A percentile compares a stretch with the other conserved stretches of the same genome.
phyloP scores from a whole-genome alignment of 2,113 vertebrate species.

The Leptobrachium leishanense region DNA sequence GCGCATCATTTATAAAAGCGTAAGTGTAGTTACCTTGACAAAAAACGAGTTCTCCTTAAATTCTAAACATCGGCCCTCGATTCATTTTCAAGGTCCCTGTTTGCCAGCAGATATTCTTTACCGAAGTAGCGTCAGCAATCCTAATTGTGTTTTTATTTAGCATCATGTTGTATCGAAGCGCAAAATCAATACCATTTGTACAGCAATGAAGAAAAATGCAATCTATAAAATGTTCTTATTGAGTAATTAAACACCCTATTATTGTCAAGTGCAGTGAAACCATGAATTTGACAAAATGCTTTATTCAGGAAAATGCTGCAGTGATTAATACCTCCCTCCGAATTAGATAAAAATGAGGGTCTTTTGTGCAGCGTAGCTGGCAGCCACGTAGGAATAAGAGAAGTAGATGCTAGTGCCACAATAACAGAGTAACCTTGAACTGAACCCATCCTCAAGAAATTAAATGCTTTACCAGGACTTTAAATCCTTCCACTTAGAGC shows the following conservation, averaged over 20 bases:
- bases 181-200: constrained; percentile 96
- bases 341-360: constrained; percentile 85
- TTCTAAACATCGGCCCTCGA: constrained; percentile 6
- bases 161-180: constrained; percentile 88
- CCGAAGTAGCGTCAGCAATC: constrained; percentile 67
- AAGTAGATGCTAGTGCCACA: constrained; percentile 78
- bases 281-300: constrained; percentile 93
- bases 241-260: constrained; percentile 99
- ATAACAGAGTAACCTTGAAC: constrained; percentile 87
- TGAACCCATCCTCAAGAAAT: constrained; percentile 84
- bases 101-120: constrained; percentile 66
- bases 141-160: constrained; percentile 92
- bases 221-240: constrained; percentile 97
- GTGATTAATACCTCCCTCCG: constrained; percentile 85
- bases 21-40: constrained; percentile 14
- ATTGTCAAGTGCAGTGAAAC: constrained; percentile 91
- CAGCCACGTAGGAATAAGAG: constrained; percentile 71
- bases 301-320: constrained; percentile 83
- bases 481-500: constrained; percentile 85
- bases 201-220: constrained; percentile 87
- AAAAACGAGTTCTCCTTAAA: constrained; percentile 19
- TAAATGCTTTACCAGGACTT: constrained; percentile 83
- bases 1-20: background rate
- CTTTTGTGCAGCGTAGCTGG: constrained; percentile 74
- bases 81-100: constrained; percentile 31